Conservation (phyloP, 2,797 vertebrate species). For the Anisognathus igniventris region DNA sequence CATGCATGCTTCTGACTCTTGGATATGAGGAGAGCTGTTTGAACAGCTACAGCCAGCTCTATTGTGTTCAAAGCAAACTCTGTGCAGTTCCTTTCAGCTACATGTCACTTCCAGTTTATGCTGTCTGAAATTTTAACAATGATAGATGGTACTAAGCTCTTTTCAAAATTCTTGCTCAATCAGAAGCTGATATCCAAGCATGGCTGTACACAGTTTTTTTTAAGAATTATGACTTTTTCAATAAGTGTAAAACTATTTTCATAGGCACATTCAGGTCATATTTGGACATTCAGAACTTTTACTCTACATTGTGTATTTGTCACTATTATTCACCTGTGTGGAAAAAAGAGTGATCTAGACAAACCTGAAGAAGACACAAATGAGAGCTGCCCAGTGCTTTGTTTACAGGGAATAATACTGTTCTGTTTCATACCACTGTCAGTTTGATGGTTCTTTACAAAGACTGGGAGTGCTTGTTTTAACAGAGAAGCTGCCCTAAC, state of each 20-base stretch:
- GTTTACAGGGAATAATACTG: not conserved
- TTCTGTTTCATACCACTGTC: not conserved
- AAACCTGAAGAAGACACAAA: not conserved
- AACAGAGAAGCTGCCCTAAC: not conserved
- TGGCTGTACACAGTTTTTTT: not conserved
- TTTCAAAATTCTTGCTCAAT: constrained; percentile 20
- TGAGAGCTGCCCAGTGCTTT: not conserved
- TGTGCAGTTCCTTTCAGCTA: constrained; percentile 58
- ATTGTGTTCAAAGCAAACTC: constrained; percentile 17
- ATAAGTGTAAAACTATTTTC: not conserved
- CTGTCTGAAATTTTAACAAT: constrained; percentile 10
- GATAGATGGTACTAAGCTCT: not conserved
- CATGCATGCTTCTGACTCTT: not conserved
- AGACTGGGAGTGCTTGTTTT: not conserved
- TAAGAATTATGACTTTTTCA: not conserved
- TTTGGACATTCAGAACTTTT: not conserved
- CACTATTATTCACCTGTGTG: not conserved
- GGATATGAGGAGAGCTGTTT: not conserved
- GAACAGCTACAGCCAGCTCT: constrained; percentile 16
- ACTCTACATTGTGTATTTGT: not conserved
- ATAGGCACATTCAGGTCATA: not conserved
- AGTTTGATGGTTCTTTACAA: not conserved
- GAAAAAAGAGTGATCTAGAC: not conserved
- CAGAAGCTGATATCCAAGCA: not conserved
- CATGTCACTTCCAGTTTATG: constrained; percentile 33